phyloP scores from a whole-genome alignment of 2,888 invertebrate species.

The Sericinus montela region DNA sequence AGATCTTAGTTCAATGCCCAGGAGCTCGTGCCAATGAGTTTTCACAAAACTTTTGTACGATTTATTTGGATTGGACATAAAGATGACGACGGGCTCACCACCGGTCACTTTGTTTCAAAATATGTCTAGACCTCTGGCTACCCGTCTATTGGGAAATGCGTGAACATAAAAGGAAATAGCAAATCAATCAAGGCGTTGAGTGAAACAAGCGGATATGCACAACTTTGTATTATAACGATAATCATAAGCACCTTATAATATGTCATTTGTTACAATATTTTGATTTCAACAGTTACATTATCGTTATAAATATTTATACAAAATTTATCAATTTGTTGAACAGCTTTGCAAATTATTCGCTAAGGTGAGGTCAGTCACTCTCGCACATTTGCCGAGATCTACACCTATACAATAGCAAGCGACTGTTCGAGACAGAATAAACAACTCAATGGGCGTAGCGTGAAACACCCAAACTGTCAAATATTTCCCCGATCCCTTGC shows the following conservation, averaged over 20 bases:
- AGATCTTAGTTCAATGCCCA: too few relatives aligned
- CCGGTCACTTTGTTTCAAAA: too few relatives aligned
- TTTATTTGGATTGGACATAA: too few relatives aligned
- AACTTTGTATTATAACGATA: constrained; percentile 80
- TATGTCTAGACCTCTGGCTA: too few relatives aligned
- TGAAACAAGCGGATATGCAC: constrained; percentile 55
- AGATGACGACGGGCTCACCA: too few relatives aligned
- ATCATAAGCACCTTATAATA: constrained; percentile 78
- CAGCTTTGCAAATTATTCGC: constrained; percentile 60
- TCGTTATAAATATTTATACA: constrained; percentile 76
- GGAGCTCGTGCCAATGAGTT: too few relatives aligned
- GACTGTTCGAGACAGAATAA: constrained; percentile 21
- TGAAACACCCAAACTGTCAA: too few relatives aligned
- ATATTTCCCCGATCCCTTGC: too few relatives aligned
- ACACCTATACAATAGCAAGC: constrained; percentile 18
- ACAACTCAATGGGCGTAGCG: neutral
- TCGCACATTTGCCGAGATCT: constrained; percentile 1
- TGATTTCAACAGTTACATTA: constrained; percentile 74
- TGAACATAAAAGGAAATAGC: too few relatives aligned
- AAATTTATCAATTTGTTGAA: constrained; percentile 69
- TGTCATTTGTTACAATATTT: constrained; percentile 74
- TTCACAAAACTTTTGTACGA: too few relatives aligned
- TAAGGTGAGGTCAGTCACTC: constrained; percentile 40
- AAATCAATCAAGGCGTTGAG: constrained; percentile 18
- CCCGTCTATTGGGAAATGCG: too few relatives aligned